phyloP scores from a whole-genome alignment of 2,113 vertebrate species.

The Butorides virescens region DNA sequence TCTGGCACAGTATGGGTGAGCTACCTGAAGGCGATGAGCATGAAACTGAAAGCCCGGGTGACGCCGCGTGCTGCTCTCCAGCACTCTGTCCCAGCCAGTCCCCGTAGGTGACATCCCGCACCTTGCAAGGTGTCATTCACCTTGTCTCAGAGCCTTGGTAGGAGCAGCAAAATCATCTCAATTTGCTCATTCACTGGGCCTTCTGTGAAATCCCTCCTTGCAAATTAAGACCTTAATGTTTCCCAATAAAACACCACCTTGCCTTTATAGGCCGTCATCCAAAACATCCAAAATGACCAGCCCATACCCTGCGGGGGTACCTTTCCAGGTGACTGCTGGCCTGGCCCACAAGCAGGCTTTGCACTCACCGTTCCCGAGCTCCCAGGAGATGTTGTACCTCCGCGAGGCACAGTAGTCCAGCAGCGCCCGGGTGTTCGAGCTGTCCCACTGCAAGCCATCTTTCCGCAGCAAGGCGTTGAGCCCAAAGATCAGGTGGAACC shows the following conservation, averaged over 20 bases:
- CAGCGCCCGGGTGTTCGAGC: constrained; percentile 80
- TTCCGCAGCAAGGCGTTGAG: constrained; percentile 90
- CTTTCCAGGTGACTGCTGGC: fast-evolving
- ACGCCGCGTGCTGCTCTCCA: fast-evolving
- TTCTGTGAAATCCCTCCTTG: background rate
- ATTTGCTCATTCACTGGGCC: background rate
- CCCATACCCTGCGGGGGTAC: no score
- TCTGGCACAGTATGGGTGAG: fast-evolving
- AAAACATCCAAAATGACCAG: background rate
- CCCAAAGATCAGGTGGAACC: constrained; percentile 90
- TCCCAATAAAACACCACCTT: background rate
- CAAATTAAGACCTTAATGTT: background rate
- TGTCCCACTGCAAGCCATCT: constrained; percentile 80
- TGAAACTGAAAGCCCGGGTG: fast-evolving
- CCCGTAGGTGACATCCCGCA: background rate
- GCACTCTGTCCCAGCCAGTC: background rate
- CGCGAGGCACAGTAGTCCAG: constrained; percentile 83
- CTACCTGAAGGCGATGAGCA: background rate
- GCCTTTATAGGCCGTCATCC: background rate
- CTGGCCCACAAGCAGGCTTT: background rate
- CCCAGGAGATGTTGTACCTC: constrained; percentile 87
- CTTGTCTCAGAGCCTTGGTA: background rate
- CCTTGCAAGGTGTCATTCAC: background rate
- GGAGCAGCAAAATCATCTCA: background rate
- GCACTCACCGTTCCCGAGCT: constrained; percentile 91